Base-by-base conservation (phyloP, 2,888 invertebrate genomes). In the Sphaerophoria taeniata region DNA sequence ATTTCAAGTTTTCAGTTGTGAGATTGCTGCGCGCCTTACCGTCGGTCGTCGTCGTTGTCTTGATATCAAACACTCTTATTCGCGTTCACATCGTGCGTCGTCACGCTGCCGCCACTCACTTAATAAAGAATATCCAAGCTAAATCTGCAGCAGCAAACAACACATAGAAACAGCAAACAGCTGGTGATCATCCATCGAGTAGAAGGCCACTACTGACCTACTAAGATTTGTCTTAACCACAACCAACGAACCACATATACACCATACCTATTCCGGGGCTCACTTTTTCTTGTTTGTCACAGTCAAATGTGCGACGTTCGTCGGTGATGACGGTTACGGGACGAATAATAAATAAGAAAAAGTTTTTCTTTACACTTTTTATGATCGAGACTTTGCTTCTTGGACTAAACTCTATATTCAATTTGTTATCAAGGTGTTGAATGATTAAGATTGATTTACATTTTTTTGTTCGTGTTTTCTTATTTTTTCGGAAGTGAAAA, bases 121-220 rank as follows among this genome's bases (percentile, higher is more conserved):
- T 2, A 24, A 24, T 24, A 43, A 39, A 72, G 55, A 78, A 47
- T 49, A 33, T 70, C 34, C 70, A 4, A 75, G 73, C 78, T 53
- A 83, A 79, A 81, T 51, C 88, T 80, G 74, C 84, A 84, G 74
- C 79, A 84, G 69, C 12, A 43, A 87, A 85, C 79, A 60, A 47
- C 67, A 87, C 4, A 80, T 70, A 82, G 71, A 87, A 87, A 65
- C 76, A 65, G 74, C 78, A 69, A 87, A 76, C 88, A 88, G 72
- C 74, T 70, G 76, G 73, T 78, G 70, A 81, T 51, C 24, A 24
- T 24, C 24, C 24, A 24, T 24, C 65, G 81, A 71, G 83, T 77
- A 87, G 81, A 87, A 87, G 89, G 89, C 90, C 90, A 91, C 91
- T 90, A 91, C 91, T 91, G 91, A 91, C 91, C 91, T 90, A 91